Evolutionary conservation across 2,888 invertebrate species (phyloP).

Genomic region (Synanthedon vespiformis): DNA sequence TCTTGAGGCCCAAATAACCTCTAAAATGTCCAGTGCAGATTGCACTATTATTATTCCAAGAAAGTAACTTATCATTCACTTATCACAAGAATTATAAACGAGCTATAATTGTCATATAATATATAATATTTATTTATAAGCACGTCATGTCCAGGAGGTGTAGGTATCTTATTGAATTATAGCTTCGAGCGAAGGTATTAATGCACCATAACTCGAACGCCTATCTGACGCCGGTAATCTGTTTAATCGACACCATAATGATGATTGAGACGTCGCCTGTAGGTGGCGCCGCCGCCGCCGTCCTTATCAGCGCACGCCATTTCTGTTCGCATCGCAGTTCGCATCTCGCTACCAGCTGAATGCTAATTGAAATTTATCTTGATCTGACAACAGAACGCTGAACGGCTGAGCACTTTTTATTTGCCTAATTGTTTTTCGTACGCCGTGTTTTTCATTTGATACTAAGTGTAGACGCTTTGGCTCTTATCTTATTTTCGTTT

Average conservation of each 20-base stretch:
- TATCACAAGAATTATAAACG: too few relatives aligned
- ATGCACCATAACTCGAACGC: slow-evolving; percentile 5
- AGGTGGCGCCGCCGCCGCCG: slow-evolving; percentile 40
- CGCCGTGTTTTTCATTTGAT: background rate
- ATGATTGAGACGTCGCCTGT: slow-evolving; percentile 30
- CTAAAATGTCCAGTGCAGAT: too few relatives aligned
- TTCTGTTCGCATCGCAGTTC: slow-evolving; percentile 12
- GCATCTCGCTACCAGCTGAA: slow-evolving; percentile 28
- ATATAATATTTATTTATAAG: too few relatives aligned
- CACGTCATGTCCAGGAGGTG: background rate
- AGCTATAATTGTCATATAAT: too few relatives aligned
- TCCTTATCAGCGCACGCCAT: background rate
- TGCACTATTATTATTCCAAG: too few relatives aligned
- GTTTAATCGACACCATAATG: slow-evolving; percentile 26
- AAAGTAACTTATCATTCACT: too few relatives aligned
- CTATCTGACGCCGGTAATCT: slow-evolving; percentile 22
- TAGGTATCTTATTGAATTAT: background rate
- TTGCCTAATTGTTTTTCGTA: background rate
- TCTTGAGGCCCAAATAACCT: too few relatives aligned
- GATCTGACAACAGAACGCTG: background rate
- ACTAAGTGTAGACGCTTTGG: too few relatives aligned
- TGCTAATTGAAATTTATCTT: slow-evolving; percentile 35
- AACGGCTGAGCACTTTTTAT: background rate
- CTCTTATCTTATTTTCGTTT: too few relatives aligned
- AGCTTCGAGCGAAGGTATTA: background rate